Evolutionary conservation across 2,797 vertebrate species (phyloP), one percentile per base, ranked within the genome.

Genomic region (Macropodus opercularis): DNA sequence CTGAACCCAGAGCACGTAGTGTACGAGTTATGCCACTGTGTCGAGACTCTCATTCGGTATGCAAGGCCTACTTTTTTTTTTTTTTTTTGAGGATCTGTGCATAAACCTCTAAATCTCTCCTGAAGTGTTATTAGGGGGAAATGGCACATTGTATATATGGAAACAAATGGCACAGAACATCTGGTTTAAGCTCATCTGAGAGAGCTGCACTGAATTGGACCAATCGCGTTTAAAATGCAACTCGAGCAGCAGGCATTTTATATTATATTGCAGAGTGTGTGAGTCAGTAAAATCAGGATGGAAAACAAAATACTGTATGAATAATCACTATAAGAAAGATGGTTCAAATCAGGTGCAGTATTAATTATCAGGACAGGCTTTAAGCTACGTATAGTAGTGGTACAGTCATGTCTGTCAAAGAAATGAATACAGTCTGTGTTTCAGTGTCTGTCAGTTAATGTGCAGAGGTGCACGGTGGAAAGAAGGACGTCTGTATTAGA

Each of bases 241-340:
- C 72, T 86, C 77, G 89, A 90, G 87, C 87, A 85, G 71, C 81
- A 84, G 83, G 76, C 81, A 85, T 87, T 89, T 86, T 90, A 79
- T 76, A 85, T 88, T 79, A 77, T 80, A 81, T 82, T 82, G 77
- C 77, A 46, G 57, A 80, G 85, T 53, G 84, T 74, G 55, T 75
- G 81, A 88, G 71, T 87, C 85, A 70, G 85, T 80, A 62, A 76
- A 81, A 81, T 77, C 62, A 55, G 76, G 72, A 51, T 56, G 64
- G 74, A 84, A 59, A 61, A 54, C 70, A 69, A 75, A 81, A 81
- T 44, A 51, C 17, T 35, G 49, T 19, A 51, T 36, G 66, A 82
- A 75, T 13, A 64, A 60, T 2, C 29, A 15, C 24, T 51, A 26
- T 31, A 31, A 27, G 23, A 65, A 75, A 48, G 35, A 39, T 24